Evolutionary conservation across 30 jellyfish, hydroid and myxozoan species (phyloP), one percentile per base, ranked within the genome.

Genomic region (Hydractinia echinata): DNA sequence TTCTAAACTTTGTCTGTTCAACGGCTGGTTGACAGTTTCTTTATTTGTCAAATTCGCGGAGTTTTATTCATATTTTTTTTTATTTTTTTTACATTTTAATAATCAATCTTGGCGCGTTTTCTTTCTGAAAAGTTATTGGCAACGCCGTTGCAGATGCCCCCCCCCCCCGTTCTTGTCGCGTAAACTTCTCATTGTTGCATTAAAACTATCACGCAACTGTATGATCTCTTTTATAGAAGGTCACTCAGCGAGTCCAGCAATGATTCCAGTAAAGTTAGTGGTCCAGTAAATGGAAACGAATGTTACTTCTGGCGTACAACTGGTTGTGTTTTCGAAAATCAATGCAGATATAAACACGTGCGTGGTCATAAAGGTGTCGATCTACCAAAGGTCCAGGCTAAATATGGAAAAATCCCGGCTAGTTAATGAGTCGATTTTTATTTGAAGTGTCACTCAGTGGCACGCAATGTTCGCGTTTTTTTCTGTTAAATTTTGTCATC

Each of bases 281-380:
- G 96, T 14, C 96, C 97, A 10, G 96, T 86, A 20, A 87, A 86
- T 77, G 96, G 95, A 50, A 86, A 87, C 81, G 98, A 92, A 66
- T 92, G 98, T 73, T 92, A 86, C 58, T 87, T 86, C 80, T 92
- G 98, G 98, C 84, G 98, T 61, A 84, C 98, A 16, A 87, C 96
- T 30, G 98, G 98, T 7, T 92, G 98, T 78, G 95, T 84, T 21
- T 92, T 87, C 77, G 95, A 86, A 19, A 68, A 72, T 13, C 95
- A 87, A 72, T 92, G 98, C 58, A 84, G 96, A 51, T 92, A 87
- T 70, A 58, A 81, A 53, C 98, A 92, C 49, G 88, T 87, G 50
- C 82, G 81, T 15, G 98, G 89, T 5, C 87, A 84, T 69, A 87
- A 84, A 60, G 98, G 98, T 10, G 88, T 92, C 49, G 98, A 92